phyloP scores from a whole-genome alignment of 2,113 vertebrate species.

The Trogon melanurus region DNA sequence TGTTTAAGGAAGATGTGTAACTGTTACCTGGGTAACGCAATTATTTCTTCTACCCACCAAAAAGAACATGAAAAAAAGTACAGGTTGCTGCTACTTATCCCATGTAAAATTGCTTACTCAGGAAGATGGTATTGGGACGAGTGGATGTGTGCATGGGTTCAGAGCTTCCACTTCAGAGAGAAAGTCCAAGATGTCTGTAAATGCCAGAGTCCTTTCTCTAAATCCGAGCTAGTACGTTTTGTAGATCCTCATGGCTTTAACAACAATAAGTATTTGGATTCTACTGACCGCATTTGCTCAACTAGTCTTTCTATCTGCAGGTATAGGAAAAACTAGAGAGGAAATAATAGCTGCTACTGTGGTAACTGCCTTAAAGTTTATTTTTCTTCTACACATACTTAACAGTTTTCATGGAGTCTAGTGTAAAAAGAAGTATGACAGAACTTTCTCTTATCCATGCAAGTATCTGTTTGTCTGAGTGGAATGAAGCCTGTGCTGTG shows the following conservation, averaged over 20 bases:
- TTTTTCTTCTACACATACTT: not conserved
- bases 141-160: fast-evolving
- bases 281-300: not conserved
- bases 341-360: not conserved
- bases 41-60: not conserved
- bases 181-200: not conserved
- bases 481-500: not conserved
- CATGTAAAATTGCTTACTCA: fast-evolving
- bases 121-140: not conserved
- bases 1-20: not conserved
- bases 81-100: fast-evolving
- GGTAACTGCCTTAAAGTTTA: not conserved
- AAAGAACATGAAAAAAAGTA: not conserved
- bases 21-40: not conserved
- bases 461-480: not conserved
- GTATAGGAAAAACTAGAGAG: not conserved
- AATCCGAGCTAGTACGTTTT: not conserved
- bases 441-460: not conserved
- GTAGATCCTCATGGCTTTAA: not conserved
- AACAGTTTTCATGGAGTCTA: not conserved
- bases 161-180: not conserved
- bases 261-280: not conserved
- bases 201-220: not conserved
- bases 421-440: not conserved
- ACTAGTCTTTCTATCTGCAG: not conserved